Base-by-base conservation (phyloP, 2,113 vertebrate species). In the Tiliqua scincoides region DNA sequence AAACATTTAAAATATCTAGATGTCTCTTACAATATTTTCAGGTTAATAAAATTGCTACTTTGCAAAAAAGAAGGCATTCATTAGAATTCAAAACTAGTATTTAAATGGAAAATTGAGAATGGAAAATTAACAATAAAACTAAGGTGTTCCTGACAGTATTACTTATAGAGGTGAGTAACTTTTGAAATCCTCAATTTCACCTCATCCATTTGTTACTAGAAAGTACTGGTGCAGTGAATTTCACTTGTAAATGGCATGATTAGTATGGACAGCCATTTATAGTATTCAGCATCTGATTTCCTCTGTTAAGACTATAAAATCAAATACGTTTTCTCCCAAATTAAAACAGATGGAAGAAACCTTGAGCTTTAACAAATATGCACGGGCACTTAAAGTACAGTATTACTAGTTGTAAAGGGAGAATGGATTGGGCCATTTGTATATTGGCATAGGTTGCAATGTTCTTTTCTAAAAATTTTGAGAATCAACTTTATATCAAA, bases 1-100 rank as follows among this genome's bases (percentile, higher is more conserved):
- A 89, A 91, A 78, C 81, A 81, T 61, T 85, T 21, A 52, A 83
- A 85, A 89, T 89, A 74, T 80, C 73, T 57, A 85, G 84, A 83
- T 92, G 89, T 81, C 87, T 88, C 89, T 91, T 93, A 68, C 84
- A 78, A 95, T 93, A 83, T 89, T 92, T 84, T 63, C 73, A 43
- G 87, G 83, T 81, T 93, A 93, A 89, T 93, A 54, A 61, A 62
- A 59, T 93, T 88, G 91, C 90, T 92, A 88, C 89, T 94, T 93
- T 83, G 79, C 52, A 92, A 93, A 93, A 57, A 57, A 92, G 54
- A 86, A 84, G 83, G 83, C 70, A 91, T 82, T 91, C 61, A 88
- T 93, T 95, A 91, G 62, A 91, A 92, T 92, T 91, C 91, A 81
- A 21, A 80, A 89, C 91, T 90, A 73, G 65, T 43, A 83, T 94